Percentiles rank a stretch among this genome's conserved stretches.
Conservation (phyloP, 2,113 vertebrate genomes). For the Regulus satrapa region DNA sequence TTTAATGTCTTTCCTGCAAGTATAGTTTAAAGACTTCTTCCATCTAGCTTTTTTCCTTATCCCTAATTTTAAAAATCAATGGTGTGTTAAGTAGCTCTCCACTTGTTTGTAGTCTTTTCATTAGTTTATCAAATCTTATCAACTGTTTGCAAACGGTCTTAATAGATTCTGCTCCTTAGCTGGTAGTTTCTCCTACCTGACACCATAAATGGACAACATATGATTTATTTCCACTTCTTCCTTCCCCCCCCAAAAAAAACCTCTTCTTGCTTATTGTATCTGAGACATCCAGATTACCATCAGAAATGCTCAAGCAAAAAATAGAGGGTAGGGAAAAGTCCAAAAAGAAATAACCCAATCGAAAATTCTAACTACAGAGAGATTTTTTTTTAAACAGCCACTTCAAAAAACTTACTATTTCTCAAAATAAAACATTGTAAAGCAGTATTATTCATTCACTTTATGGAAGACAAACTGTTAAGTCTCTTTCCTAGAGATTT, state of each 20-base stretch:
- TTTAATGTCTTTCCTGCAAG: neutral
- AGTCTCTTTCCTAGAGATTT: neutral
- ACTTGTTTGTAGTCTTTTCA: neutral
- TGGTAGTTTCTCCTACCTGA: neutral
- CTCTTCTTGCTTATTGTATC: neutral
- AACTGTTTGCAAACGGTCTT: neutral
- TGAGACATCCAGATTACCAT: neutral
- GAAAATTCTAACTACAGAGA: neutral
- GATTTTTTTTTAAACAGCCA: neutral
- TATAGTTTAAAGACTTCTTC: neutral
- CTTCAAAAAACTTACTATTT: neutral
- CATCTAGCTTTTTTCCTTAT: neutral
- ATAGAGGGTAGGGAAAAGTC: rapidly evolving
- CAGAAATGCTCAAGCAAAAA: neutral
- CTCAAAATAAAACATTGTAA: neutral
- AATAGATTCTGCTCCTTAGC: neutral
- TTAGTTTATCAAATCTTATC: neutral
- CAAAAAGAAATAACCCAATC: neutral
- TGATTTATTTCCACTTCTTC: rapidly evolving
- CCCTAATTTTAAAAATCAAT: neutral
- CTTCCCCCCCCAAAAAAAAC: neutral
- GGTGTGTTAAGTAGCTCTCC: neutral
- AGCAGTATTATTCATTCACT: neutral
- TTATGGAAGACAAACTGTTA: neutral
- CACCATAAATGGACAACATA: neutral